Conservation (phyloP, 2,113 vertebrate genomes). For the Athene cunicularia region DNA sequence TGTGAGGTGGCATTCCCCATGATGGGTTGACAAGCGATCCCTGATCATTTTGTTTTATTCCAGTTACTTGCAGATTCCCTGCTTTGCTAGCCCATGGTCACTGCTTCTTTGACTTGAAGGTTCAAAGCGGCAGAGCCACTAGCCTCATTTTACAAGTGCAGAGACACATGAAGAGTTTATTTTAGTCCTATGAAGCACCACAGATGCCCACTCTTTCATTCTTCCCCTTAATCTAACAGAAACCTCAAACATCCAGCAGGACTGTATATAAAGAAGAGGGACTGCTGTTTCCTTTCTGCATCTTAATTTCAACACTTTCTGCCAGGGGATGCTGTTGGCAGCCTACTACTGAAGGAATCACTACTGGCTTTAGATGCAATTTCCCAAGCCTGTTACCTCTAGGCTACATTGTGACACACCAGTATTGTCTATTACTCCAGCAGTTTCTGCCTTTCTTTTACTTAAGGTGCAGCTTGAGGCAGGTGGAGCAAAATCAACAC, state of each 20-base stretch:
- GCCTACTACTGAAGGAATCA: background rate
- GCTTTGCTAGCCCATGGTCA: background rate
- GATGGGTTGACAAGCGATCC: background rate
- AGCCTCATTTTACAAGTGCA: background rate
- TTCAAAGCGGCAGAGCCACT: conserved; percentile 10
- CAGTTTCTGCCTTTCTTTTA: background rate
- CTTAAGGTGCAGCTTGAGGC: background rate
- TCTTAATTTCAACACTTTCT: background rate
- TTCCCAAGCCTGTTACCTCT: conserved; percentile 2
- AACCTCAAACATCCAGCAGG: background rate
- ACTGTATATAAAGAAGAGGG: background rate
- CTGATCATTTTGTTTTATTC: conserved; percentile 1
- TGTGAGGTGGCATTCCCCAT: background rate
- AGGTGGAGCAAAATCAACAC: background rate
- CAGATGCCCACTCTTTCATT: background rate
- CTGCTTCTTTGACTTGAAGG: background rate
- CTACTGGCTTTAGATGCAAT: background rate
- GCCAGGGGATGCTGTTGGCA: background rate
- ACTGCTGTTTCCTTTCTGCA: conserved; percentile 2
- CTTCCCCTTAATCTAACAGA: background rate
- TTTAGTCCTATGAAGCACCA: background rate
- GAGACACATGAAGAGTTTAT: background rate
- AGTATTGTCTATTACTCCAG: background rate
- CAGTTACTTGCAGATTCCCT: background rate
- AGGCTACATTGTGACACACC: background rate